Evolutionary conservation across 1,140 invertebrate species (phyloP).

Genomic region (Meteorus sp.): DNA sequence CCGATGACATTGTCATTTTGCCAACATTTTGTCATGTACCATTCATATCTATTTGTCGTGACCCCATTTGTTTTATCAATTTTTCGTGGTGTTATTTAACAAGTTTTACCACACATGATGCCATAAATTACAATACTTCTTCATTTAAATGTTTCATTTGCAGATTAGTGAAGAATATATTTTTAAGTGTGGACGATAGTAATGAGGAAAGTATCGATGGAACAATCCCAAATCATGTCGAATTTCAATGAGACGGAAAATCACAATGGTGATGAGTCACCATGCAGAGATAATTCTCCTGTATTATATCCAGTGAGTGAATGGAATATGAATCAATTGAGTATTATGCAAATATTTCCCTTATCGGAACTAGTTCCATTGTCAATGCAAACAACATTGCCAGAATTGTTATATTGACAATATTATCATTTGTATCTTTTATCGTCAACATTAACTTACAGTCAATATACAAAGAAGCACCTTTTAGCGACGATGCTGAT

Average conservation of each 20-base stretch:
- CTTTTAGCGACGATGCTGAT: slow-evolving; percentile 83
- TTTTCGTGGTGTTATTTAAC: neutral
- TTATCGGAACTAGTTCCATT: too few relatives aligned
- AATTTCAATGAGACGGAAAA: slow-evolving; percentile 3
- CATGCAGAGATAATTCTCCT: slow-evolving; percentile 31
- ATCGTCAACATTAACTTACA: slow-evolving; percentile 55
- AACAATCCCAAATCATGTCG: slow-evolving; percentile 26
- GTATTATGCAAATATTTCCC: neutral
- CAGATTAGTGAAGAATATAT: too few relatives aligned
- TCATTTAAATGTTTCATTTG: neutral
- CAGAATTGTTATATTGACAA: neutral
- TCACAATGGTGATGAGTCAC: slow-evolving; percentile 31
- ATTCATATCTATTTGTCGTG: too few relatives aligned
- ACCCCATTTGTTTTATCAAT: neutral
- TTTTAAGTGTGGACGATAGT: too few relatives aligned
- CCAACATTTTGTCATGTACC: neutral
- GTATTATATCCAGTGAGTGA: slow-evolving; percentile 30
- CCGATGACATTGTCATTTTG: too few relatives aligned
- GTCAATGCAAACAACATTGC: neutral
- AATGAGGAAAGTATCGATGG: slow-evolving; percentile 21
- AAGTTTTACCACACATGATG: neutral
- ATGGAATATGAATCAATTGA: neutral
- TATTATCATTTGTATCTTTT: slow-evolving; percentile 26
- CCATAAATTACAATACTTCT: too few relatives aligned
- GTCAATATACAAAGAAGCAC: slow-evolving; percentile 81